These are phyloP conservation scores for Campaea margaritaria DNA, from an alignment of 2,888 invertebrate species.

Conservation along the genomic window DNA sequence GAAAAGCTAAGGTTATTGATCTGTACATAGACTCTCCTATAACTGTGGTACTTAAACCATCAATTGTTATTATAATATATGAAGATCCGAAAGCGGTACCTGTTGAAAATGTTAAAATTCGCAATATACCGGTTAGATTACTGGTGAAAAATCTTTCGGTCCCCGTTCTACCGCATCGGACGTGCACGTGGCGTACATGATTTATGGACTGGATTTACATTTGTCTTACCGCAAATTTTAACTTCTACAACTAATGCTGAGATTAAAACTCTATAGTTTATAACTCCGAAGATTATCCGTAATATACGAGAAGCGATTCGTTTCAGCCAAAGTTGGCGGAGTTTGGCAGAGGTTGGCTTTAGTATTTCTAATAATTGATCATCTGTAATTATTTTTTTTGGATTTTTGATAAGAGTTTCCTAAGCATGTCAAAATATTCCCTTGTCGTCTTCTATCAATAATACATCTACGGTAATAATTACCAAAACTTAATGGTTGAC, in stretches of 20 bases:
- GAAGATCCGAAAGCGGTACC: too few relatives aligned
- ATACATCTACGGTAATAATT: too few relatives aligned
- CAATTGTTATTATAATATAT: too few relatives aligned
- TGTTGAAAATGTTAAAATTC: too few relatives aligned
- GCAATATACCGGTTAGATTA: background rate
- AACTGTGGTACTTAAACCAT: too few relatives aligned
- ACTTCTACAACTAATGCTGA: constrained; percentile 52
- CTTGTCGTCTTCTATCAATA: too few relatives aligned
- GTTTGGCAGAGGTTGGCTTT: constrained; percentile 25
- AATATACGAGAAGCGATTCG: constrained; percentile 40
- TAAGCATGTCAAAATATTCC: too few relatives aligned
- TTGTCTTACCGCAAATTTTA: constrained; percentile 56
- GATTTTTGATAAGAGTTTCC: too few relatives aligned
- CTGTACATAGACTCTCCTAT: too few relatives aligned
- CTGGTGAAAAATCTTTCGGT: constrained; percentile 5
- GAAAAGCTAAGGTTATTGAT: too few relatives aligned
- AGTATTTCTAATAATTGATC: background rate
- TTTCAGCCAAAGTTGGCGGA: constrained; percentile 32
- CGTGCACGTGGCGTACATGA: constrained; percentile 60
- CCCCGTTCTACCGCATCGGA: constrained; percentile 45
- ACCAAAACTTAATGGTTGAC: too few relatives aligned
- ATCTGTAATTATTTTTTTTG: too few relatives aligned
- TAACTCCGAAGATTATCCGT: constrained; percentile 42
- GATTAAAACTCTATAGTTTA: constrained; percentile 49
- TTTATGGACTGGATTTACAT: constrained; percentile 58